A percentile compares a stretch with the other conserved stretches of the same genome.
phyloP scores from a whole-genome alignment of 1,140 invertebrate genomes.

The Drosophila nigromelanica region DNA sequence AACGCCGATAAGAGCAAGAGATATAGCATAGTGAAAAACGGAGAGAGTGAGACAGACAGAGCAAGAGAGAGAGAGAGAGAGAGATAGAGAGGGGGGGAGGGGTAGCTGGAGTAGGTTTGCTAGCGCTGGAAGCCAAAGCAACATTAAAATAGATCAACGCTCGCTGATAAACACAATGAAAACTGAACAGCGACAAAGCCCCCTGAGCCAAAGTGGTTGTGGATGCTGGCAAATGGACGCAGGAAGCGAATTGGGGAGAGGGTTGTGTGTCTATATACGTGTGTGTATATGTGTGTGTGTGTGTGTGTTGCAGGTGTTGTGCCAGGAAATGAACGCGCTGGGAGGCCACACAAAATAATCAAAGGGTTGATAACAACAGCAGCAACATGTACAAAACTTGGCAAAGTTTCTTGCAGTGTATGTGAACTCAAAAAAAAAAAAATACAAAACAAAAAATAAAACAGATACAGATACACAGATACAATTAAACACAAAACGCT shows the following conservation, averaged over 20 bases:
- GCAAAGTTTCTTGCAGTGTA: slow-evolving; percentile 19
- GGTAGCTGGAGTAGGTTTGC: background rate
- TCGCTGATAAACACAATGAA: slow-evolving; percentile 61
- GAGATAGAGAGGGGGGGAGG: background rate
- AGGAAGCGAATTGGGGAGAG: slow-evolving; percentile 1
- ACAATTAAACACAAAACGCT: slow-evolving; percentile 84
- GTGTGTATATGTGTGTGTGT: slow-evolving; percentile 18
- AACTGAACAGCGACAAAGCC: slow-evolving; percentile 60
- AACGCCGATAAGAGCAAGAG: slow-evolving; percentile 63
- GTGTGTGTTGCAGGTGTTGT: background rate
- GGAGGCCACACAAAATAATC: slow-evolving; percentile 4
- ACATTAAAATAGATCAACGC: slow-evolving; percentile 78
- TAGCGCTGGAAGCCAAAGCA: slow-evolving; percentile 36
- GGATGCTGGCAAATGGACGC: background rate
- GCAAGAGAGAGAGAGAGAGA: background rate
- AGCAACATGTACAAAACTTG: background rate
- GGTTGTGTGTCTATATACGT: background rate
- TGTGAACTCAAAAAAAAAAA: background rate
- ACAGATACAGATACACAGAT: slow-evolving; percentile 80
- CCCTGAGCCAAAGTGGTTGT: background rate
- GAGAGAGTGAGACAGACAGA: background rate
- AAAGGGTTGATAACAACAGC: slow-evolving; percentile 34
- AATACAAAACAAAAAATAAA: background rate
- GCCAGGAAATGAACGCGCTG: slow-evolving; percentile 37
- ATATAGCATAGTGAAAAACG: slow-evolving; percentile 1